These are phyloP conservation scores for Mesoclemmys tuberculata DNA, from an alignment of 2,113 vertebrate genomes.

Conservation along the genomic window DNA sequence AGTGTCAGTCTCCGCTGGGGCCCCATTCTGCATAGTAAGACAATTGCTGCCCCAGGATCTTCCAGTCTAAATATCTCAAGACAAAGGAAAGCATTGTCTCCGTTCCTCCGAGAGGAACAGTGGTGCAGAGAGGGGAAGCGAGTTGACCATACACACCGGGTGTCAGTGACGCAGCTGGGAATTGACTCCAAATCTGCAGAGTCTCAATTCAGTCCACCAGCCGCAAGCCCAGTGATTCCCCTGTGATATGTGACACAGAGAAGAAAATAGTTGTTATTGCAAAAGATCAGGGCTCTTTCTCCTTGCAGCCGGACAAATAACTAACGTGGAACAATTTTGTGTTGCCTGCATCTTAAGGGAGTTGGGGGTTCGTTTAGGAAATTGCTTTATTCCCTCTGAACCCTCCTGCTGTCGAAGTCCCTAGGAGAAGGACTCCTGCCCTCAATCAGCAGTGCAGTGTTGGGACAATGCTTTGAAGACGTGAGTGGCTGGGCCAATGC, in stretches of 20 bases:
- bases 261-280: too few relatives aligned
- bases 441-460: neutral
- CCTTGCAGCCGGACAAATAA: neutral
- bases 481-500: neutral
- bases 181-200: too few relatives aligned
- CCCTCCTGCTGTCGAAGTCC: too few relatives aligned
- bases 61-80: too few relatives aligned
- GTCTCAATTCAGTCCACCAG: neutral
- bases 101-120: too few relatives aligned
- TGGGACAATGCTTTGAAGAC: neutral
- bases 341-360: neutral
- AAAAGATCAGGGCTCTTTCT: neutral
- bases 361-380: neutral
- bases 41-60: too few relatives aligned
- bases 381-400: neutral
- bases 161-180: neutral
- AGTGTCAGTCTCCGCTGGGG: too few relatives aligned
- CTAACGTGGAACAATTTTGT: neutral
- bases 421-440: neutral
- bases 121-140: neutral
- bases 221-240: neutral
- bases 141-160: neutral
- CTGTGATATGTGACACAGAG: too few relatives aligned
- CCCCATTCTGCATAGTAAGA: too few relatives aligned
- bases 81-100: neutral